These are phyloP conservation scores for Parascotia fuliginaria DNA, from an alignment of 2,888 invertebrate species.

Conservation along the genomic window DNA sequence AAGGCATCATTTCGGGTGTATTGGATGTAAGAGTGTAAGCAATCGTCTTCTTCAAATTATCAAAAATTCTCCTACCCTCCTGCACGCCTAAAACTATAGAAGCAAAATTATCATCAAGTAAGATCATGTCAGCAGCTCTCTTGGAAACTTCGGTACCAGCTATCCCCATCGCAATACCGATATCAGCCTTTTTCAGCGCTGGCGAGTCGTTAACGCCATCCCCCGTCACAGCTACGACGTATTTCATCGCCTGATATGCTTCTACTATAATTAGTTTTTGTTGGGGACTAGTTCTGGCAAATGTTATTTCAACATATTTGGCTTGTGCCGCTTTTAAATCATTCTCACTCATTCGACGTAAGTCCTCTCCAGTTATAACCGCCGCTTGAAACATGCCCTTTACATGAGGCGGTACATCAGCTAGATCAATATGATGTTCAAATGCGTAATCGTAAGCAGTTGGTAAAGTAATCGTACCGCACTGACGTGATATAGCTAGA, in stretches of 20 bases:
- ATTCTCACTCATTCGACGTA: conserved; percentile 83
- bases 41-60: conserved; percentile 94
- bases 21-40: conserved; percentile 94
- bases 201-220: conserved; percentile 96
- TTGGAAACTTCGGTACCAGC: conserved; percentile 92
- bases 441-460: conserved; percentile 90
- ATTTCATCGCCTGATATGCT: conserved; percentile 91
- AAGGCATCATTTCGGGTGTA: conserved; percentile 94
- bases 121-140: conserved; percentile 96
- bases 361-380: conserved; percentile 80
- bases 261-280: conserved; percentile 90
- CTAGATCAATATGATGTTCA: conserved; percentile 82
- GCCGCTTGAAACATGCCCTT: conserved; percentile 70
- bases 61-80: conserved; percentile 93
- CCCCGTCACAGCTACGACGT: conserved; percentile 95
- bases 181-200: conserved; percentile 93
- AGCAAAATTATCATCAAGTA: conserved; percentile 95
- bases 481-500: conserved; percentile 89
- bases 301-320: conserved; percentile 89
- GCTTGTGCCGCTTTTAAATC: conserved; percentile 86
- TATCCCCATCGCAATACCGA: conserved; percentile 93
- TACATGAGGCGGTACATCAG: conserved; percentile 80
- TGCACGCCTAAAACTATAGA: conserved; percentile 95
- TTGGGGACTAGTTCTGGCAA: conserved; percentile 90
- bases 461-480: conserved; percentile 87